Evolutionary conservation across 53 echinoderm and acorn worm genomes (phyloP), one percentile per base, ranked within the genome.

Genomic region (Henricia sp.): DNA sequence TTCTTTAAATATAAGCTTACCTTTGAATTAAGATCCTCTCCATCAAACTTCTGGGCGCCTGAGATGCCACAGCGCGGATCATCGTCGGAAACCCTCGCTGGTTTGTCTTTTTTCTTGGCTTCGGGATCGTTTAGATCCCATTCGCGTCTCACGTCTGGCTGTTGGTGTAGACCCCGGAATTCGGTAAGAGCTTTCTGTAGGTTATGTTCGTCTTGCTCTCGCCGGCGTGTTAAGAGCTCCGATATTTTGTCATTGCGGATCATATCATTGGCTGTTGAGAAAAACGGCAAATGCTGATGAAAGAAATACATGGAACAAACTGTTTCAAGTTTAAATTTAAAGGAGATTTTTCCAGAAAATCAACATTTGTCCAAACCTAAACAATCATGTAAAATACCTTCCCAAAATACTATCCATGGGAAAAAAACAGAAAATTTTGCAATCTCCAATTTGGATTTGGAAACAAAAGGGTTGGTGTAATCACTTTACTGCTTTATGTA

Each of bases 121-220:
- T 96, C 91, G 36, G 96, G 96, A 77, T 96, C 93, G 37, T 96
- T 89, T 9, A 96, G 89, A 52, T 96, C 96, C 96, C 96, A 96
- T 60, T 96, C 96, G 12, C 96, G 88, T 21, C 93, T 71, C 26
- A 89, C 74, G 10, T 93, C 89, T 27, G 96, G 96, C 50, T 96
- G 96, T 55, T 96, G 96, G 67, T 96, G 91, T n/a, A 94, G 62
- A 41, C 46, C 50, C 10, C 96, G 84, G 90, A 96, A 96, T 43
- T 93, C 93, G 29, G 67, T 87, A 37, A 91, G 63, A 32, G 96
- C 96, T 37, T 64, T 68, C 85, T 93, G 91, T 24, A 96, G 91
- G 73, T 94, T 96, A 70, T 91, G 89, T 20, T 89, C 89, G 44
- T 96, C 96, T 58, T 91, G 91, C 46, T 96, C 96, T 57, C 90